Evolutionary conservation across 2,113 vertebrate species (phyloP).

Genomic region (Otis tarda): DNA sequence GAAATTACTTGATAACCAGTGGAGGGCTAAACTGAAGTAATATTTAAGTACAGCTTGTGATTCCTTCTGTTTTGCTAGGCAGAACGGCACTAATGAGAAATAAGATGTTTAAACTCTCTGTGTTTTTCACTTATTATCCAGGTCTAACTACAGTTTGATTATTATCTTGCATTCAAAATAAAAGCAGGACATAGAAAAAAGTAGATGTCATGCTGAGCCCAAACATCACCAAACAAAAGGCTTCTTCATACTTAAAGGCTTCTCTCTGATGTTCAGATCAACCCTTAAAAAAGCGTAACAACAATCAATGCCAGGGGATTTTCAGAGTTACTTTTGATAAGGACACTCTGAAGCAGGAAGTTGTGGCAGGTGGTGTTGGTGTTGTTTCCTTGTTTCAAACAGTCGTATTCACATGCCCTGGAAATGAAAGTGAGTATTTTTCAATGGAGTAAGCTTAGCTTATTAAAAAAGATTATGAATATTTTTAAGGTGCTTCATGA

Average conservation of each 20-base stretch:
- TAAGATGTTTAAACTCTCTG: background rate
- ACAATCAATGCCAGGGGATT: constrained; percentile 40
- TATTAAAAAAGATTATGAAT: constrained; percentile 42
- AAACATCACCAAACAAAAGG: constrained; percentile 47
- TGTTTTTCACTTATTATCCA: constrained; percentile 22
- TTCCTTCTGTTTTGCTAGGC: background rate
- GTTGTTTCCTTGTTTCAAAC: background rate
- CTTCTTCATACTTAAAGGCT: constrained; percentile 27
- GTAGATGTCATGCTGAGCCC: constrained; percentile 26
- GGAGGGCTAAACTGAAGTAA: constrained; percentile 21
- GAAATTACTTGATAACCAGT: constrained; percentile 8
- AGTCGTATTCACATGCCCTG: background rate
- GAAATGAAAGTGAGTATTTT: background rate
- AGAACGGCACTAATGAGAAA: constrained; percentile 25
- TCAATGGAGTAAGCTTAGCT: constrained; percentile 16
- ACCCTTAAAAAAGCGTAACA: constrained; percentile 16
- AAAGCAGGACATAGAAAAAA: constrained; percentile 53
- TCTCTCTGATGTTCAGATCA: constrained; percentile 46
- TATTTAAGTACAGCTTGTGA: background rate
- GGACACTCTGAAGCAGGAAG: background rate
- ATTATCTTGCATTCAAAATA: constrained; percentile 45
- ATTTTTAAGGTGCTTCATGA: constrained; percentile 43
- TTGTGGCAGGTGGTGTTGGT: background rate
- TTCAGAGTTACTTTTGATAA: background rate
- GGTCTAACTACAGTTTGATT: constrained; percentile 18